Evolutionary conservation across 1,140 invertebrate species (phyloP).

Genomic region (Drosophila eugracilis): DNA sequence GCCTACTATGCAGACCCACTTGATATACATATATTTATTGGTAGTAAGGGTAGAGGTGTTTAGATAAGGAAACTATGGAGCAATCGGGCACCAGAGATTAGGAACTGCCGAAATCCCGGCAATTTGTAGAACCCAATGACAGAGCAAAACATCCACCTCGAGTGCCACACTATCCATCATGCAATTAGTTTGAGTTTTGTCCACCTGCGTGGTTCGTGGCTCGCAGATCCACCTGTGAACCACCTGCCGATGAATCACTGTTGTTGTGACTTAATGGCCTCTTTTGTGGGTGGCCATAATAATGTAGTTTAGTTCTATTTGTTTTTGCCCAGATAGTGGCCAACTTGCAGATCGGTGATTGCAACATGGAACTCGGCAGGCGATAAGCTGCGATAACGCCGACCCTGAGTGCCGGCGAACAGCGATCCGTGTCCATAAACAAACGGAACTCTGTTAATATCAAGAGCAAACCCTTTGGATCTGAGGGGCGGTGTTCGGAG

Average conservation of each 20-base stretch:
- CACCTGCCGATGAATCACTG: constrained; percentile 34
- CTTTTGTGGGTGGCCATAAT: too few species aligned
- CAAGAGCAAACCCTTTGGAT: constrained; percentile 19
- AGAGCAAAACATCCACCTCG: neutral
- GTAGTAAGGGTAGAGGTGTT: neutral
- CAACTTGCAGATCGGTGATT: constrained; percentile 46
- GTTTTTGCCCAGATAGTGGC: constrained; percentile 25
- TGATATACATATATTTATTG: constrained; percentile 26
- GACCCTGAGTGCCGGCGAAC: constrained; percentile 9
- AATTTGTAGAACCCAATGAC: constrained; percentile 16
- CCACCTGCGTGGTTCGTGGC: neutral
- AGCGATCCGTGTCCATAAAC: neutral
- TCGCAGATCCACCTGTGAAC: constrained; percentile 11
- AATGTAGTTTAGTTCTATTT: constrained; percentile 14
- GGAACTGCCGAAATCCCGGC: constrained; percentile 19
- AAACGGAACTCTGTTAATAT: constrained; percentile 40
- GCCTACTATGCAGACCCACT: neutral
- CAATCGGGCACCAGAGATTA: constrained; percentile 31
- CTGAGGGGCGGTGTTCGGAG: neutral
- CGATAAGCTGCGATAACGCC: constrained; percentile 50
- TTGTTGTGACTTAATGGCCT: neutral
- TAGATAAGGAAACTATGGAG: constrained; percentile 21
- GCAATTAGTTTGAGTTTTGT: constrained; percentile 3
- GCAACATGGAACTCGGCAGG: constrained; percentile 15
- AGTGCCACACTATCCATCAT: constrained; percentile 4